Conservation (phyloP, 35 echinoderm and acorn worm genomes). For the Patiria miniata region DNA sequence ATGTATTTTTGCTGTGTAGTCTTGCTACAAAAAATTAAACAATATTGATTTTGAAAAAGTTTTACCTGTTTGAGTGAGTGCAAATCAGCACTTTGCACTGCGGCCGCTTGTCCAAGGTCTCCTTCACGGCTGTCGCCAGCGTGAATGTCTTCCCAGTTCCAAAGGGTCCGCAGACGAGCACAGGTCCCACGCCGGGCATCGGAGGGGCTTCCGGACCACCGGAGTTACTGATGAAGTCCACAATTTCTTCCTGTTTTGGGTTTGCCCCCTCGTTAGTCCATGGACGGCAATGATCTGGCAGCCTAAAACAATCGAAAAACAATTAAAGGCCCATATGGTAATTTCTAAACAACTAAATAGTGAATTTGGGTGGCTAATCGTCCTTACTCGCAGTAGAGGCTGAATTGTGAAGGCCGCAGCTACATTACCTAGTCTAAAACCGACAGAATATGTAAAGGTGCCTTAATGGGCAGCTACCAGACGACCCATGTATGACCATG, state of each 20-base stretch:
- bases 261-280: not conserved
- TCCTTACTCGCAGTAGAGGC: no score
- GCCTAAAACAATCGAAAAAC: not conserved
- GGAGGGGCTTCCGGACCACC: not conserved
- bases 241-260: not conserved
- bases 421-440: no score
- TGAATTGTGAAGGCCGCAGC: no score
- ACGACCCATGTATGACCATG: no score
- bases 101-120: not conserved
- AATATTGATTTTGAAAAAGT: no score
- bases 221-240: not conserved
- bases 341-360: no score
- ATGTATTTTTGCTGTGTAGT: no score
- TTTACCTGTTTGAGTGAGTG: conserved; percentile 90
- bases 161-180: conserved; percentile 65
- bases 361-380: no score
- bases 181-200: conserved; percentile 45
- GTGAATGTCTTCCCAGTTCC: conserved; percentile 86
- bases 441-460: no score
- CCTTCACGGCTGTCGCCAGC: conserved; percentile 57
- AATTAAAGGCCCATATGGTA: no score
- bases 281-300: not conserved
- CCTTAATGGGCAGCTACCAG: no score
- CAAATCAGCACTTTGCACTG: conserved; percentile 71
- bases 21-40: no score